These are phyloP conservation scores for Serilophus lunatus DNA, from an alignment of 2,113 vertebrate genomes.

Conservation along the genomic window DNA sequence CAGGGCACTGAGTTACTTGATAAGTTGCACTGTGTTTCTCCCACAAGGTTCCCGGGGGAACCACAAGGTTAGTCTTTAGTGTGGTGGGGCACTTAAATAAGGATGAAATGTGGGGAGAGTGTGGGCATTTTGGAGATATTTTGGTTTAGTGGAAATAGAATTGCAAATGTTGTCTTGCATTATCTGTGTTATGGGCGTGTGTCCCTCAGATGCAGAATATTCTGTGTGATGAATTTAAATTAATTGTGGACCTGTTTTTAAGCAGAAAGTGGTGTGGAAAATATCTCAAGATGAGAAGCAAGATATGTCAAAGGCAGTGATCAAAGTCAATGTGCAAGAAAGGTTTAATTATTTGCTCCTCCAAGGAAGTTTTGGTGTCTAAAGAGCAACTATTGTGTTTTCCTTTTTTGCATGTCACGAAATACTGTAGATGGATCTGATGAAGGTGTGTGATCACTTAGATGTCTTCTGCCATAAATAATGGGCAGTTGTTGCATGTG, in stretches of 20 bases:
- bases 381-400: neutral
- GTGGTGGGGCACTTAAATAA: neutral
- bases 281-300: neutral
- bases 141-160: neutral
- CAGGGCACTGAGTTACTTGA: neutral
- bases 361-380: neutral
- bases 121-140: neutral
- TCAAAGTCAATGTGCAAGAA: neutral
- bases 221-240: neutral
- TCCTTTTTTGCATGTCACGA: neutral
- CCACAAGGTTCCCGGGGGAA: neutral
- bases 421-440: neutral
- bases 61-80: neutral
- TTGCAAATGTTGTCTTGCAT: neutral
- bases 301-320: neutral
- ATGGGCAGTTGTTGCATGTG: rapidly evolving
- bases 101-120: neutral
- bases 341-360: neutral
- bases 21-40: neutral
- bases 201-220: neutral
- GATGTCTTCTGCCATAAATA: neutral
- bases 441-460: neutral
- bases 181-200: rapidly evolving
- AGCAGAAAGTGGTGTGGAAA: neutral
- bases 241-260: neutral